Evolutionary conservation across 1,140 invertebrate genomes (phyloP).

Genomic region (Riptortus pedestris): DNA sequence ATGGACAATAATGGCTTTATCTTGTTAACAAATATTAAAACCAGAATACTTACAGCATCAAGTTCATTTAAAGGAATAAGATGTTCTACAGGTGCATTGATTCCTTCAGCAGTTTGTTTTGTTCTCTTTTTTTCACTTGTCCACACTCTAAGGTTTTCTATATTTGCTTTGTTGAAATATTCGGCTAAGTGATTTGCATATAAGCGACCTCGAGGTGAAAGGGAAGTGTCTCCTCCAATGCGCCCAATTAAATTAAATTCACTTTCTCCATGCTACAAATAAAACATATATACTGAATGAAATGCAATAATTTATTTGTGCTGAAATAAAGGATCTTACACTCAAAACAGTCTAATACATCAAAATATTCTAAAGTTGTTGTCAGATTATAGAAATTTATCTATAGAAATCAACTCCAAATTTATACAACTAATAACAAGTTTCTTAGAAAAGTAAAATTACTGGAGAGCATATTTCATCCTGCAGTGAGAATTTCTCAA

Average conservation of each 20-base stretch:
- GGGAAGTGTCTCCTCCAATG: constrained; percentile 77
- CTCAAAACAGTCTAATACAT: no score
- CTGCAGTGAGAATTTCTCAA: no score
- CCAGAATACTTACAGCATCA: constrained; percentile 58
- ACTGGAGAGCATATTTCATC: no score
- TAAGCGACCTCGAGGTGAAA: constrained; percentile 66
- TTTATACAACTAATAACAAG: no score
- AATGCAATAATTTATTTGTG: no score
- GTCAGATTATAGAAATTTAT: no score
- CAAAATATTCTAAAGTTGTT: no score
- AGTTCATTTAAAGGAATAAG: constrained; percentile 77
- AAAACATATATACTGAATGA: no score
- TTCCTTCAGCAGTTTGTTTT: constrained; percentile 69
- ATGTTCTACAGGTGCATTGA: constrained; percentile 70
- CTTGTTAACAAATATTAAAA: neutral
- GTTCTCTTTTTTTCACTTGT: constrained; percentile 78
- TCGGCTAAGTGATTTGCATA: constrained; percentile 67
- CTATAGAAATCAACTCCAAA: no score
- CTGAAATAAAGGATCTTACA: no score
- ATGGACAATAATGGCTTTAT: no score
- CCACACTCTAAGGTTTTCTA: constrained; percentile 67
- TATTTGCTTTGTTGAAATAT: constrained; percentile 54
- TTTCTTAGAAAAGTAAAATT: no score
- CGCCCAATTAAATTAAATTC: constrained; percentile 81
- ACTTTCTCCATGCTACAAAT: constrained; percentile 77